Percentiles rank a stretch among this genome's conserved stretches.
These are phyloP conservation scores for Halichoerus grypus DNA, from an alignment of 2,113 vertebrate species.

Conservation along the genomic window DNA sequence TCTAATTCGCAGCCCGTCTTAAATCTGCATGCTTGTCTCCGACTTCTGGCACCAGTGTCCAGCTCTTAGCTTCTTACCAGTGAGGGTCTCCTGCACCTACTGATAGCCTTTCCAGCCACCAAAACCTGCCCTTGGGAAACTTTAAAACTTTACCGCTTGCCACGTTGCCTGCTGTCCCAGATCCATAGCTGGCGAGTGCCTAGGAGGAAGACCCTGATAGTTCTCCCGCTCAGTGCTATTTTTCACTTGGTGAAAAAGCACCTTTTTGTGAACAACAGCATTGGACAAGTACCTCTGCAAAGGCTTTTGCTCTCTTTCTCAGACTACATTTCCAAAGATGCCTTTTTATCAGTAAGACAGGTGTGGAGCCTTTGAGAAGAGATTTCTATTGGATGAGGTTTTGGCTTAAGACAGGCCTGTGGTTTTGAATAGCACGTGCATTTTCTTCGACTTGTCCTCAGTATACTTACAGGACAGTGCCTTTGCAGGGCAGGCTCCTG, in stretches of 20 bases:
- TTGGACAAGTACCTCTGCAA: not conserved
- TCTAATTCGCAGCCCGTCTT: constrained; percentile 83
- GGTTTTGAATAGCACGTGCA: not conserved
- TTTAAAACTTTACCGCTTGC: not conserved
- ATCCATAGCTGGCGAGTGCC: not conserved
- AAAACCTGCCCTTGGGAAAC: not conserved
- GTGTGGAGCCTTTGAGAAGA: not conserved
- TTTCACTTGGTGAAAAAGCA: not conserved
- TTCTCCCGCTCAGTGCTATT: not conserved
- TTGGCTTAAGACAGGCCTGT: not conserved
- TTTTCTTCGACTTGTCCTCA: not conserved
- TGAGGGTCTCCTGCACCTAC: constrained; percentile 65
- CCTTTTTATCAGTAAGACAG: not conserved
- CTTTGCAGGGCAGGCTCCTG: not conserved
- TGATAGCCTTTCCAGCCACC: not conserved
- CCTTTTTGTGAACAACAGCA: not conserved
- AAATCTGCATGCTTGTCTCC: constrained; percentile 86
- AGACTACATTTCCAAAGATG: not conserved
- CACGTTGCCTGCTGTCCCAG: not conserved
- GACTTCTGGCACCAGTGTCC: constrained; percentile 61
- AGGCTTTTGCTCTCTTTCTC: not conserved
- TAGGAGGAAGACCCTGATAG: rapidly evolving
- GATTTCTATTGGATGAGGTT: not conserved
- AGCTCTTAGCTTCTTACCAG: constrained; percentile 81
- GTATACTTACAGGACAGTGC: not conserved